These are phyloP conservation scores for Tethea ocularis DNA, from an alignment of 2,888 invertebrate genomes.

Conservation along the genomic window DNA sequence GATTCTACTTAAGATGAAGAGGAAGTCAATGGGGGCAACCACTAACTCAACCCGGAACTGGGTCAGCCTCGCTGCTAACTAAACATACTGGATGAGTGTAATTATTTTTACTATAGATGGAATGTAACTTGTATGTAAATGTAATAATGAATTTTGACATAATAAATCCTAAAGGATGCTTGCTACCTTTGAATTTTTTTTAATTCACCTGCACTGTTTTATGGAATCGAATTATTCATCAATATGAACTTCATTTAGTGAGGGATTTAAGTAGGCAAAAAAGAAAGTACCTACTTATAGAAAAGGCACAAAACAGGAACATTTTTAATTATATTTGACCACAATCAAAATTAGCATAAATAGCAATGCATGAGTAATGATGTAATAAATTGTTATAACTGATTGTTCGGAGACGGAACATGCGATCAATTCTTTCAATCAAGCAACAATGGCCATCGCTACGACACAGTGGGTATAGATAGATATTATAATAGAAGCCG, in stretches of 20 bases:
- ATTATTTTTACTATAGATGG: neutral
- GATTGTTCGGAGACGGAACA: neutral
- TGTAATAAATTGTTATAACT: neutral
- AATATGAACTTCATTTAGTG: too few species aligned
- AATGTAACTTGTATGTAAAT: neutral
- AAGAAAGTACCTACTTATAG: too few species aligned
- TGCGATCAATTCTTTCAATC: neutral
- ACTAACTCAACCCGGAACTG: constrained; percentile 31
- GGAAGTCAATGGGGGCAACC: constrained; percentile 32
- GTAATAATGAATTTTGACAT: too few species aligned
- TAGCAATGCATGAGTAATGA: too few species aligned
- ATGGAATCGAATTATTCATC: too few species aligned
- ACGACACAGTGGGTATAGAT: neutral
- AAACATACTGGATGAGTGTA: neutral
- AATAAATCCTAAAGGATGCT: too few species aligned
- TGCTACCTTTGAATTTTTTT: too few species aligned
- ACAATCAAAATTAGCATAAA: too few species aligned
- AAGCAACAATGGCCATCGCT: neutral
- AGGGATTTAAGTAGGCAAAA: too few species aligned
- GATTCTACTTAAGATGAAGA: constrained; percentile 21
- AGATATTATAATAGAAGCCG: neutral
- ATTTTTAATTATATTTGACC: too few species aligned
- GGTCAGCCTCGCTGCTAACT: constrained; percentile 21
- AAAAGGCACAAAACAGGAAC: too few species aligned
- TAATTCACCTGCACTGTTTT: too few species aligned